Evolutionary conservation across 2,797 vertebrate species (phyloP).

Genomic region (Enteromius unitaeniatus): DNA sequence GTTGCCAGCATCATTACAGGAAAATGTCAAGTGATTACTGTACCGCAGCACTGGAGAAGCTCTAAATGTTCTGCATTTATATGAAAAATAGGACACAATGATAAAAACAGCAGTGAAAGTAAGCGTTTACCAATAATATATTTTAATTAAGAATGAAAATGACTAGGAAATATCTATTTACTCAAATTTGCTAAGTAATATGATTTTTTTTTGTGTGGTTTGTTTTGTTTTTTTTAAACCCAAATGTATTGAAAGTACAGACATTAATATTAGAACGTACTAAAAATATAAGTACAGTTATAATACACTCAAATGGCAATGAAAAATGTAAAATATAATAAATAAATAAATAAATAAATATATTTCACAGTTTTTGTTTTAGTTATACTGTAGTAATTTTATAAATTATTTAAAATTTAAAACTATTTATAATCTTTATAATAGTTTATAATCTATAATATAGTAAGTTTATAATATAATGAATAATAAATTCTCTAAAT

Average conservation of each 20-base stretch:
- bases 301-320: neutral
- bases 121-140: neutral
- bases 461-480: neutral
- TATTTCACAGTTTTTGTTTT: neutral
- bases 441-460: neutral
- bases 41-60: neutral
- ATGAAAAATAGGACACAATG: neutral
- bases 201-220: neutral
- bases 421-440: neutral
- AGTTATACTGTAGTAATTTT: neutral
- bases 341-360: constrained; percentile 1
- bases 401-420: neutral
- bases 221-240: neutral
- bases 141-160: constrained; percentile 6
- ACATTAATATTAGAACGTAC: neutral
- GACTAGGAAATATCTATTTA: neutral
- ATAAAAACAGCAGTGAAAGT: neutral
- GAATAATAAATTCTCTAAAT: neutral
- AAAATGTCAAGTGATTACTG: constrained; percentile 18
- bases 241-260: neutral
- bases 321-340: neutral
- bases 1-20: neutral
- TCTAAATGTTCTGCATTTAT: neutral
- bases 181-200: neutral
- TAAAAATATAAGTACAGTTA: neutral